Base-by-base conservation (phyloP, 2,113 vertebrate species). In the Sylvia atricapilla region DNA sequence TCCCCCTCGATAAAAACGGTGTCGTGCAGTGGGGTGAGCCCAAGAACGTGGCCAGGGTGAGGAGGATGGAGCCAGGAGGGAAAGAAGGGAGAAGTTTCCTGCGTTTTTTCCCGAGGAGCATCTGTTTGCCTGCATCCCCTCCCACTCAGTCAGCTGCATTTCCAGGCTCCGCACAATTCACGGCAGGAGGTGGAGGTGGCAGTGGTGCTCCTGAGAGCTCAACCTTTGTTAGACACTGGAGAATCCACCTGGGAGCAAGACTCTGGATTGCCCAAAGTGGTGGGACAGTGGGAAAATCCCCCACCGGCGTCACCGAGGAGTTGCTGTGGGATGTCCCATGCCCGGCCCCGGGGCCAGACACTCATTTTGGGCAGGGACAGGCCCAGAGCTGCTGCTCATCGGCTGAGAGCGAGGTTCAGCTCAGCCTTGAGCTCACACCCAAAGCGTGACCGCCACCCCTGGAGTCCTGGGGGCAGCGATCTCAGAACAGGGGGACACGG, bases 401-500 rank as follows among this genome's bases (percentile, higher is more conserved):
- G 41, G 68, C 41, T 60, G 35, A 37, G 64, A 1, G 0, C 4
- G 13, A 27, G 15, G 17, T 15, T 84, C 52, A 31, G 56, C 43
- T 78, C 50, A 68, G 56, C 44, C 20, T 15, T 6, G 0, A 15
- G 31, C 69, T 64, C 35, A 0, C 18, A 5, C 31, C 78, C 62
- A 30, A n/a, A 60, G 28, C 3, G 1, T 53, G 39, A 11, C 55
- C 62, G 35, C 41, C 66, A 72, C 31, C 78, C 31, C 37, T 0
- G 0, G 41, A 39, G 49, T 19, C 49, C 63, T 30, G 28, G 2
- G 86, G 47, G 49, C 44, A 18, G 24, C 0, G 0, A 13, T 19
- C 37, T n/a, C 67, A 24, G 11, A 30, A 11, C 1, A 1, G 3
- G 39, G 55, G 30, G 47, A 1, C 0, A 0, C 10, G 5, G 1